Evolutionary conservation across 2,113 vertebrate species (phyloP).

Genomic region (Chaetorhynchus papuensis): DNA sequence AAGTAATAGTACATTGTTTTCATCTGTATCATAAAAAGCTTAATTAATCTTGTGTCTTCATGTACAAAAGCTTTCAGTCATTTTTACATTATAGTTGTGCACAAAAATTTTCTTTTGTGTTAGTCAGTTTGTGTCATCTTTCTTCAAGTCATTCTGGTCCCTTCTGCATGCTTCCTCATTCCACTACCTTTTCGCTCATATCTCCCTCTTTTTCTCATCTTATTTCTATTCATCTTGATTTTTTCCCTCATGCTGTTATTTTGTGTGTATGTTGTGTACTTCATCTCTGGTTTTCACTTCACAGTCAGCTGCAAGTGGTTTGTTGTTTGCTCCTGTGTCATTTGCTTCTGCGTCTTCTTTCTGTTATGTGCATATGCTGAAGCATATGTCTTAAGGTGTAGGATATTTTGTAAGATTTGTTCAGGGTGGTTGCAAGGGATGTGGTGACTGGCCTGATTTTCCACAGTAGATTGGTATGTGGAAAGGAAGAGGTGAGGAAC

Average conservation of each 20-base stretch:
- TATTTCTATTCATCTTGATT: not conserved
- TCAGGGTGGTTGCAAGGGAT: not conserved
- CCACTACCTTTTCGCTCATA: not conserved
- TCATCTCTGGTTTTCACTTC: not conserved
- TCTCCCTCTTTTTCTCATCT: not conserved
- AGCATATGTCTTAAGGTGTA: not conserved
- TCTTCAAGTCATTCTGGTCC: not conserved
- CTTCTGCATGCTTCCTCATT: not conserved
- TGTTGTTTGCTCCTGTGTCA: not conserved
- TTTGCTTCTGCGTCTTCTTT: not conserved
- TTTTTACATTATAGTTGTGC: not conserved
- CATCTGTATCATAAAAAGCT: not conserved
- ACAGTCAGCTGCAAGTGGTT: not conserved
- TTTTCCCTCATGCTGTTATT: not conserved
- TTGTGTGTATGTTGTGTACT: fast-evolving
- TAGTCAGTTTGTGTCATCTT: not conserved
- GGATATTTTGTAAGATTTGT: not conserved
- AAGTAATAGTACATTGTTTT: not conserved
- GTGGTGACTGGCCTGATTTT: not conserved
- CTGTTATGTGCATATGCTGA: not conserved
- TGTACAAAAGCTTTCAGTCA: not conserved
- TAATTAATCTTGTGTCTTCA: not conserved
- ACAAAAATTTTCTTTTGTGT: not conserved
- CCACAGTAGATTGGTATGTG: not conserved
- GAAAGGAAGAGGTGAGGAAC: not conserved